Evolutionary conservation across 2,888 invertebrate genomes (phyloP).

Genomic region (Sympetrum striolatum): DNA sequence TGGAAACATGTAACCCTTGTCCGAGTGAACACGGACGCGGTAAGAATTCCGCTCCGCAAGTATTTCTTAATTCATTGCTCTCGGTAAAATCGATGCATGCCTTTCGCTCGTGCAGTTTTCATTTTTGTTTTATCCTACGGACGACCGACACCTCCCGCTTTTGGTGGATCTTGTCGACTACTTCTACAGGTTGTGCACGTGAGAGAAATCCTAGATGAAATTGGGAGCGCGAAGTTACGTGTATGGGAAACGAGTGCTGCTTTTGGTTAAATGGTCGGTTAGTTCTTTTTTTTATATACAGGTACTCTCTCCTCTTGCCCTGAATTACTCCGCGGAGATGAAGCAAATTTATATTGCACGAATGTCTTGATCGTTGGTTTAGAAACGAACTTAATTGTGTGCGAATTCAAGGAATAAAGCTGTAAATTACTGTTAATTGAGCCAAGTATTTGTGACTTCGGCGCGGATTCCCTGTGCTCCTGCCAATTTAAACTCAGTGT

Average conservation of each 20-base stretch:
- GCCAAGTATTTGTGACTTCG: too few relatives aligned
- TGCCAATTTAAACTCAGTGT: too few relatives aligned
- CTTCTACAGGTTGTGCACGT: not conserved
- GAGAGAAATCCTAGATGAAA: not conserved
- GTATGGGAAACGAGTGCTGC: not conserved
- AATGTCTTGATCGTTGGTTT: not conserved
- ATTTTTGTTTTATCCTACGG: too few relatives aligned
- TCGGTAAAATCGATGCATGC: not conserved
- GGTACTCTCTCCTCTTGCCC: not conserved
- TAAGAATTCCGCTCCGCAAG: not conserved
- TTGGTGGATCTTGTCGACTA: not conserved
- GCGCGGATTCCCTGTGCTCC: too few relatives aligned
- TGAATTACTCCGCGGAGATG: not conserved
- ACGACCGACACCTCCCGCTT: not conserved
- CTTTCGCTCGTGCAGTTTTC: not conserved
- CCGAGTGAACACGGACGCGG: slow-evolving; percentile 21
- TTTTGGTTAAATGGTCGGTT: not conserved
- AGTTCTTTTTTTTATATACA: not conserved
- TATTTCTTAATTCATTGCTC: not conserved
- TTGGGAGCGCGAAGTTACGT: not conserved
- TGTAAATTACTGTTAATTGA: too few relatives aligned
- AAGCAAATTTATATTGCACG: not conserved
- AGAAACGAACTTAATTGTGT: too few relatives aligned
- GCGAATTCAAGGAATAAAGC: too few relatives aligned
- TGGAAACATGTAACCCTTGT: slow-evolving; percentile 35